Base-by-base conservation (phyloP, 2,797 vertebrate species). In the Acanthopagrus latus region DNA sequence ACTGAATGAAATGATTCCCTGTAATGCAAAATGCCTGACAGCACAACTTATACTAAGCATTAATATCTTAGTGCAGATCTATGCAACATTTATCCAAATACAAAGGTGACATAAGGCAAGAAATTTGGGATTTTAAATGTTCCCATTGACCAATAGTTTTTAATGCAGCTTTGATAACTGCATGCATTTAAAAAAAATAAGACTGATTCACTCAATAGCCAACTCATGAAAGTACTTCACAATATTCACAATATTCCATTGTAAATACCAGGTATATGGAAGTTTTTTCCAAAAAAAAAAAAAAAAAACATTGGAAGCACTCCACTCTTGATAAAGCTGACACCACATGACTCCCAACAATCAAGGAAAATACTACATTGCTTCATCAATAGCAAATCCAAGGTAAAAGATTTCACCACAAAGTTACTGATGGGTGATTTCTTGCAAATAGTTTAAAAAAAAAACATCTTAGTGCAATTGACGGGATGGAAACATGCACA, bases 381-480 rank as follows among this genome's bases (percentile, higher is more conserved):
- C n/a, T 33, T 48, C 56, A 64, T 63, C 17, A 51, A 62, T 48
- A 74, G 55, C 20, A 59, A 68, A 54, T 74, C 43, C 13, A 16
- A 58, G 17, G 56, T 7, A 12, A 65, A 62, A 38, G 12, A 47
- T 55, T 57, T 17, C 46, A 3, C 10, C 25, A 44, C 48, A 48
- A 41, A 62, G 27, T 51, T 8, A 7, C 17, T 25, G 14, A 55
- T 21, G 21, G 33, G 10, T 60, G 47, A 60, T 48, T 60, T 70
- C 10, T 46, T 33, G 1, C n/a, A 76, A 78, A 43, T 20, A 16
- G n/a, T 41, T 18, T 2, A 7, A 4, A 59, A 63, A 33, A 58
- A 54, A 48, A 29, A n/a, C 46, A 59, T 64, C 5, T 50, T 21
- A 27, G 27, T 7, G 46, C 6, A 6, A 46, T n/a, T 38, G 17